These are phyloP conservation scores for Rhagoletis zephyria DNA, from an alignment of 1,140 invertebrate species.

Conservation along the genomic window DNA sequence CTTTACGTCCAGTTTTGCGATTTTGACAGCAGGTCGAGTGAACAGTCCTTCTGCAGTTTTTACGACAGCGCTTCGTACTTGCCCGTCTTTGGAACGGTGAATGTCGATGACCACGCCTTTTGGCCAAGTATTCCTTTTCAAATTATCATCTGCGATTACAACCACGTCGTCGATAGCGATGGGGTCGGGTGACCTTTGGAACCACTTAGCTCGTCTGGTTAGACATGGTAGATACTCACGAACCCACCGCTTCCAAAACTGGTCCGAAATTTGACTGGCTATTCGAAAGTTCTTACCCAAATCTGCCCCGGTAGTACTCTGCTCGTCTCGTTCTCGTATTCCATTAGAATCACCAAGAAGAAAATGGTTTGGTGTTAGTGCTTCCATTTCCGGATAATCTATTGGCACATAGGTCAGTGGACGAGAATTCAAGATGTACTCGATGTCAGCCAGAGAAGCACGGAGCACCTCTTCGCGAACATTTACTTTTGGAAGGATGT, in stretches of 20 bases:
- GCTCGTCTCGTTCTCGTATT: conserved; percentile 52
- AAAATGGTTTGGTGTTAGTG: conserved; percentile 65
- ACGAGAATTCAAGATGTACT: conserved; percentile 59
- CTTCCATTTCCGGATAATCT: conserved; percentile 61
- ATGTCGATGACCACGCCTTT: conserved; percentile 53
- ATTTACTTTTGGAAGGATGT: conserved; percentile 54
- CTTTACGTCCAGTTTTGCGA: conserved; percentile 49
- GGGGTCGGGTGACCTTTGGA: conserved; percentile 62
- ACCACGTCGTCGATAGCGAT: conserved; percentile 63
- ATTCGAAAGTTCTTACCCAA: conserved; percentile 57
- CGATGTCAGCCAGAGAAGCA: too few species aligned
- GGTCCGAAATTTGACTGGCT: conserved; percentile 60
- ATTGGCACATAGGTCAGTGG: conserved; percentile 62
- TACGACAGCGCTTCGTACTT: conserved; percentile 53
- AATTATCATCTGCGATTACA: conserved; percentile 60
- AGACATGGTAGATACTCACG: conserved; percentile 61
- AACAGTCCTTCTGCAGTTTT: not conserved
- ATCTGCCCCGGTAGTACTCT: conserved; percentile 53
- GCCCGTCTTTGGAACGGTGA: conserved; percentile 24
- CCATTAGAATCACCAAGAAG: conserved; percentile 63
- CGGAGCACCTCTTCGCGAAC: conserved; percentile 53
- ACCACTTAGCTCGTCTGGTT: conserved; percentile 59
- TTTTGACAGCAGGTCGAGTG: conserved; percentile 51
- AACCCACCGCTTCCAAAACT: conserved; percentile 62
- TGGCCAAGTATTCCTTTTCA: conserved; percentile 61